A percentile compares a stretch with the other conserved stretches of the same genome.
Evolutionary conservation across 2,113 vertebrate genomes (phyloP).

Genomic region (Pogona vitticeps): DNA sequence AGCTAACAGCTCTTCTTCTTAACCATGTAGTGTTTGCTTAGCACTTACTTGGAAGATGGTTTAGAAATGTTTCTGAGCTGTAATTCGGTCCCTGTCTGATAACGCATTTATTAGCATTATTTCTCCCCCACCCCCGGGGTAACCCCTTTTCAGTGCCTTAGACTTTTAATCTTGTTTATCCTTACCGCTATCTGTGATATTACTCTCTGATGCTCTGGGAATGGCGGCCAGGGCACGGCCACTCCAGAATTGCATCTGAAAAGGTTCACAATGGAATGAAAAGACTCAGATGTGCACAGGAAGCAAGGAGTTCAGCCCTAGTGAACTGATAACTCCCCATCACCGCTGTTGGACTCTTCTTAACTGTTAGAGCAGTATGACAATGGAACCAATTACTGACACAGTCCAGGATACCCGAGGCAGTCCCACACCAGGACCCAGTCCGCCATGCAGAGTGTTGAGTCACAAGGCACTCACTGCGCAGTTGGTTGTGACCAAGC

Average conservation of each 20-base stretch:
- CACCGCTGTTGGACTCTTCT: too few species aligned
- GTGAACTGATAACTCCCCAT: too few species aligned
- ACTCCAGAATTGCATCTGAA: neutral
- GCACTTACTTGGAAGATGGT: conserved; percentile 59
- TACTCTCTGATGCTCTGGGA: neutral
- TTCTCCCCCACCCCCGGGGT: neutral
- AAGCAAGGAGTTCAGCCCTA: neutral
- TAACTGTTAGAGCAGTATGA: too few species aligned
- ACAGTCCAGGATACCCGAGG: too few species aligned
- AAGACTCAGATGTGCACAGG: neutral
- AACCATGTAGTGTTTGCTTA: conserved; percentile 64
- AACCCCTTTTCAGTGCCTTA: conserved; percentile 15
- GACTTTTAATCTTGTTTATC: neutral
- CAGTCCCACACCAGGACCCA: too few species aligned
- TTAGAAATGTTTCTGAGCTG: conserved; percentile 47
- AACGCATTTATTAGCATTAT: conserved; percentile 19
- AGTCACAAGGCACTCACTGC: too few species aligned
- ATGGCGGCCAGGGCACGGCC: neutral
- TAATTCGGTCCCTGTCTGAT: conserved; percentile 54
- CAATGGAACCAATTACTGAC: too few species aligned
- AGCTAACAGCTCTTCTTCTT: conserved; percentile 76
- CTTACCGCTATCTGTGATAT: neutral
- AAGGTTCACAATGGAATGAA: neutral
- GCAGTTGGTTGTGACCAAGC: too few species aligned
- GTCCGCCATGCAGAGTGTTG: too few species aligned